A percentile compares a stretch with the other conserved stretches of the same genome.
Conservation (phyloP, 2,797 vertebrate species). For the Pipistrellus pygmaeus region DNA sequence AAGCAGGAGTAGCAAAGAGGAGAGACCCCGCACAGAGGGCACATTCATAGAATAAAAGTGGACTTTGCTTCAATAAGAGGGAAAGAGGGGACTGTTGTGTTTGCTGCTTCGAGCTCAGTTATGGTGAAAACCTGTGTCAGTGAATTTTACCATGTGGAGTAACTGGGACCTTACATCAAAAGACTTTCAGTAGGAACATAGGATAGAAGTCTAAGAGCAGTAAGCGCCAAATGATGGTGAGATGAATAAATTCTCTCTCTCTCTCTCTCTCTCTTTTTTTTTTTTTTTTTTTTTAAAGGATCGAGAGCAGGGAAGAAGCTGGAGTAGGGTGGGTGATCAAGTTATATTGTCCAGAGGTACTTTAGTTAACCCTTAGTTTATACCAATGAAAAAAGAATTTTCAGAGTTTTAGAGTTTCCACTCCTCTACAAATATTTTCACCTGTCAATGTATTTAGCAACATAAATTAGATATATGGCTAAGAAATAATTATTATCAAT, state of each 20-base stretch:
- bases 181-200: not conserved
- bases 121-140: not conserved
- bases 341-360: not conserved
- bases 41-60: not conserved
- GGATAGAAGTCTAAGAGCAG: not conserved
- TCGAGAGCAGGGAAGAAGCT: too few relatives aligned
- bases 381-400: not conserved
- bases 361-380: not conserved
- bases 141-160: too few relatives aligned
- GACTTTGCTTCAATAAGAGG: not conserved
- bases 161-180: not conserved
- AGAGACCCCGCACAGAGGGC: fast-evolving
- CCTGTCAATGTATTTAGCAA: not conserved
- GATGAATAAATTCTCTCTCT: not conserved
- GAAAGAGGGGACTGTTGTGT: too few relatives aligned
- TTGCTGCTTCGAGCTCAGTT: not conserved
- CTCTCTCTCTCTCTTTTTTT: too few relatives aligned
- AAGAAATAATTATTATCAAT: not conserved
- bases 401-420: not conserved
- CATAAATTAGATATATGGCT: not conserved
- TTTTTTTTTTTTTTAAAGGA: not conserved
- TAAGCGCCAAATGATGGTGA: not conserved
- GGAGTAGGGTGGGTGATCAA: fast-evolving
- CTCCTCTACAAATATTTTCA: not conserved
- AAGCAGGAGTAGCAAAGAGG: not conserved